Percentiles rank a stretch among this genome's conserved stretches.
These are phyloP conservation scores for Neoaliturus tenellus DNA, from an alignment of 2,888 invertebrate species.

Conservation along the genomic window DNA sequence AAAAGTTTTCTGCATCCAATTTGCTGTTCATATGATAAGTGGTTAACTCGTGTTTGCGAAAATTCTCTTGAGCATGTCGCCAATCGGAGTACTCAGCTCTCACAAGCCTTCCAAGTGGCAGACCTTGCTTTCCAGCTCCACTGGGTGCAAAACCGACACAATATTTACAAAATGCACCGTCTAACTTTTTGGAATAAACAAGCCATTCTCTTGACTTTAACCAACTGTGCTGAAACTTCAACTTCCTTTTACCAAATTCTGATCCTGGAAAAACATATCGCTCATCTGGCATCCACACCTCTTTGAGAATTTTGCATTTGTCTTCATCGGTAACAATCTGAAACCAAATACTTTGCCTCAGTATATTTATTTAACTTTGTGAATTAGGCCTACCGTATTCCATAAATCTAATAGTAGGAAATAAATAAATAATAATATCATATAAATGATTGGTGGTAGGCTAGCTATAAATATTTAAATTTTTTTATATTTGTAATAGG, in stretches of 20 bases:
- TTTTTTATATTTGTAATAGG: not conserved
- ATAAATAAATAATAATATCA: not conserved
- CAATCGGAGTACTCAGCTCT: slow-evolving; percentile 41
- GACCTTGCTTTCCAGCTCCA: slow-evolving; percentile 50
- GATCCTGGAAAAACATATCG: not conserved
- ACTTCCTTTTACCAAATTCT: slow-evolving; percentile 8
- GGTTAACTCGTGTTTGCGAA: slow-evolving; percentile 48
- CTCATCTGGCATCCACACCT: slow-evolving; percentile 34
- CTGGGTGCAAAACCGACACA: slow-evolving; percentile 42
- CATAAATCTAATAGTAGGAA: no score
- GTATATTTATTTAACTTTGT: not conserved
- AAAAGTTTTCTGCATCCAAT: slow-evolving; percentile 37
- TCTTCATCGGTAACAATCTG: slow-evolving; percentile 20
- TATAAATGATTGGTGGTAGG: not conserved
- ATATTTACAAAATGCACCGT: slow-evolving; percentile 39
- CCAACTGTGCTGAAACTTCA: slow-evolving; percentile 44
- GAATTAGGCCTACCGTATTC: no score
- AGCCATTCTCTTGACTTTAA: slow-evolving; percentile 47
- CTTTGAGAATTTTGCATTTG: slow-evolving; percentile 3
- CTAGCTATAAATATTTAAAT: not conserved
- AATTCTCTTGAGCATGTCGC: slow-evolving; percentile 42
- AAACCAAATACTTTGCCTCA: slow-evolving; percentile 34
- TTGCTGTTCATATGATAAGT: slow-evolving; percentile 42
- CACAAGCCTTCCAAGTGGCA: slow-evolving; percentile 27
- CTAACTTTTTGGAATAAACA: not conserved